Conservation (phyloP, 1,140 invertebrate genomes). For the Tetragonula clypearis region DNA sequence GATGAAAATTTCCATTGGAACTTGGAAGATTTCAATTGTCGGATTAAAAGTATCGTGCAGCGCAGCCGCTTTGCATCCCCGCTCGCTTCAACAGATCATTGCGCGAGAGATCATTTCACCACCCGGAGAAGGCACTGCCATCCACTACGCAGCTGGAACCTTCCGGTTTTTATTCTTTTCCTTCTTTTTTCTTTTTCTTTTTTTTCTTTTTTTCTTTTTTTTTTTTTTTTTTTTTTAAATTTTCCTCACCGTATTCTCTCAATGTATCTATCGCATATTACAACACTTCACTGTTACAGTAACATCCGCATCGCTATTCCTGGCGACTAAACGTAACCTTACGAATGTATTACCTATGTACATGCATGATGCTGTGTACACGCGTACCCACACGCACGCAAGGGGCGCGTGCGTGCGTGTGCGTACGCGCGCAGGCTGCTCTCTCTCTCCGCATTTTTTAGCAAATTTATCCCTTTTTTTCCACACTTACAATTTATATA, state of each 20-base stretch:
- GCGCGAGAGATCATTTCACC: not conserved
- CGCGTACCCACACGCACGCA: not conserved
- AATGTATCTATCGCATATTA: conserved; percentile 48
- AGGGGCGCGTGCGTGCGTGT: too few relatives aligned
- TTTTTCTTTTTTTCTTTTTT: not conserved
- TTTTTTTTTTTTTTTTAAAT: not conserved
- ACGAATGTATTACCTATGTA: conserved; percentile 58
- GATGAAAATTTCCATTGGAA: not conserved
- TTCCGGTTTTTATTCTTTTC: conserved; percentile 32
- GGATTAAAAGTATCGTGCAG: not conserved
- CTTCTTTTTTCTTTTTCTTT: not conserved
- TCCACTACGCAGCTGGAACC: conserved; percentile 39
- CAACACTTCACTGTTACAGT: conserved; percentile 53
- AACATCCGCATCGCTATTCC: conserved; percentile 60
- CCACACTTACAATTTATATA: conserved; percentile 48
- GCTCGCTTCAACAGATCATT: not conserved
- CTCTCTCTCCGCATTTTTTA: conserved; percentile 26
- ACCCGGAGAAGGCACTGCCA: conserved; percentile 21
- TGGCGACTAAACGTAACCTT: conserved; percentile 66
- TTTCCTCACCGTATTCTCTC: not conserved
- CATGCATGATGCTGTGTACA: conserved; percentile 15
- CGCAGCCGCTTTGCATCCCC: not conserved
- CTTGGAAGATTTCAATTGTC: not conserved
- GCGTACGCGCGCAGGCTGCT: not conserved
- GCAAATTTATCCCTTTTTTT: conserved; percentile 47